Base-by-base conservation (phyloP, 2,888 invertebrate species). In the Rotaria socialis region DNA sequence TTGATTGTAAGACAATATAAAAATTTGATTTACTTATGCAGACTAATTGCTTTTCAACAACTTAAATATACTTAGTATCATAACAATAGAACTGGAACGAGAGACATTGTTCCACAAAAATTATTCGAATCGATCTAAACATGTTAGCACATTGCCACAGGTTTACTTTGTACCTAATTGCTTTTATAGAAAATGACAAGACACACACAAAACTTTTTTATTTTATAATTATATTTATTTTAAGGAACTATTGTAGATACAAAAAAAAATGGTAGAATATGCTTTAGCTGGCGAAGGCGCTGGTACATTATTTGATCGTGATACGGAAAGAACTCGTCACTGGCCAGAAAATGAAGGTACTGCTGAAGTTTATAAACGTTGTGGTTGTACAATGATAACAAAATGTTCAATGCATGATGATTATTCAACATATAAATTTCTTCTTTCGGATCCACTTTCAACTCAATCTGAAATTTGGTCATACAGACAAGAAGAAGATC, bases 381-480 rank as follows among this genome's bases (percentile, higher is more conserved):
- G 80, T 47, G 80, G 80, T n/a, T 80, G 80, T 80, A 80, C 80
- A 47, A 22, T 47, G 10, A 47, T 47, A 43, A 24, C 7, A n/a
- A 80, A 80, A 80, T 80, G 80, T 80, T 24, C 43, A 80, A 41
- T n/a, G 14, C 80, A 80, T 80, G 67, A 67, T 67, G 67, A 67
- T 41, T 35, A 35, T 35, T 27, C 35, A 35, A 67, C 67, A 35
- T 27, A 67, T 67, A 27, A 67, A 16, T 67, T 67, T 67, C 67
- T 67, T 67, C 16, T 67, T 35, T 67, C 67, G 1, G 67, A 67
- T 67, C 67, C 67, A 67, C 7, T 67, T 35, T 35, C 67, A 6
- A 19, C 16, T 67, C 67, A 35, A 41, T 35, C 35, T 3, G 35
- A 67, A 16, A 27, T 67, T 35, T 35, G 16, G 11, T 35, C 16